Evolutionary conservation across 2,797 vertebrate genomes (phyloP).

Genomic region (Melanotaenia nigrans): DNA sequence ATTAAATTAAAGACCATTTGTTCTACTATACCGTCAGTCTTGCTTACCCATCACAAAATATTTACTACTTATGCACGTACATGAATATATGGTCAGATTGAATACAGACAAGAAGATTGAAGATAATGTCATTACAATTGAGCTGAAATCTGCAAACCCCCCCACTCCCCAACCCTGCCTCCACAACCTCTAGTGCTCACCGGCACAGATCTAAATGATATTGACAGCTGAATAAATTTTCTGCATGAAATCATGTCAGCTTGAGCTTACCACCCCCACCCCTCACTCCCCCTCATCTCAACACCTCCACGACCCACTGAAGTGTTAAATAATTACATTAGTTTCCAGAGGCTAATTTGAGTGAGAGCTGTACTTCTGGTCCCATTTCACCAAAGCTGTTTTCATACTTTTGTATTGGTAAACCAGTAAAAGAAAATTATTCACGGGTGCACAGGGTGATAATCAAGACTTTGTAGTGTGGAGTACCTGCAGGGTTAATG

Average conservation of each 20-base stretch:
- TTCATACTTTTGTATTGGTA: slow-evolving; percentile 57
- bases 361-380: slow-evolving; percentile 71
- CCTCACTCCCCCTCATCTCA: slow-evolving; percentile 1
- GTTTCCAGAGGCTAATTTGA: slow-evolving; percentile 76
- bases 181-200: slow-evolving; percentile 56
- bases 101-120: slow-evolving; percentile 51
- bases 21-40: not conserved
- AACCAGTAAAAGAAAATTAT: slow-evolving; percentile 65
- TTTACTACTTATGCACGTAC: not conserved
- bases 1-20: slow-evolving; percentile 3
- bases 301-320: slow-evolving; percentile 56
- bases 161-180: slow-evolving; percentile 30
- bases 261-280: slow-evolving; percentile 43
- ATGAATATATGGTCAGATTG: not conserved
- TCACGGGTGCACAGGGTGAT: slow-evolving; percentile 32
- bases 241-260: slow-evolving; percentile 75
- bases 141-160: slow-evolving; percentile 55
- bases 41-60: not conserved
- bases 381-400: slow-evolving; percentile 58
- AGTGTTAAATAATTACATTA: slow-evolving; percentile 83
- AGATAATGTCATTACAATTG: slow-evolving; percentile 71
- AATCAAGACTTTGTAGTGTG: slow-evolving; percentile 38
- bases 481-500: slow-evolving; percentile 42
- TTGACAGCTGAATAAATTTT: slow-evolving; percentile 82
- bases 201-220: slow-evolving; percentile 80